Conservation (phyloP, 2,797 vertebrate species). For the Acestrorhynchus altus region DNA sequence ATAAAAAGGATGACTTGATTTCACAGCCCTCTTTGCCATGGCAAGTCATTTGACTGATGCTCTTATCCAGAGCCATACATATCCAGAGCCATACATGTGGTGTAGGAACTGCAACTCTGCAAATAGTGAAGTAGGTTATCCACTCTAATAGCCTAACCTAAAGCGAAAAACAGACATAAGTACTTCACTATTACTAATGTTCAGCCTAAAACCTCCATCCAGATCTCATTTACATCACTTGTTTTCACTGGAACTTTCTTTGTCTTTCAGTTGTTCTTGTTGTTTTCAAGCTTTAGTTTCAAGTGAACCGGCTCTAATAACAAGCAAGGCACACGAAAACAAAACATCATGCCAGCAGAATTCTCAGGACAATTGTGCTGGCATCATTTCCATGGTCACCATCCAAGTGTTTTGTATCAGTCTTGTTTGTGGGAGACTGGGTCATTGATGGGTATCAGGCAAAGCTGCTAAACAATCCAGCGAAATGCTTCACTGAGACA, state of each 20-base stretch:
- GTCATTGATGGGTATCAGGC: slow-evolving; percentile 35
- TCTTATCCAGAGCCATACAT: no score
- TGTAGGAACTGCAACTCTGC: no score
- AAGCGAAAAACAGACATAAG: no score
- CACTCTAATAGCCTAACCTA: no score
- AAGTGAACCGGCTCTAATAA: slow-evolving; percentile 21
- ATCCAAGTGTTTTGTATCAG: slow-evolving; percentile 50
- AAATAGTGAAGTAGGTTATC: no score
- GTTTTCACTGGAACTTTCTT: background rate
- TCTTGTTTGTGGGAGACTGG: slow-evolving; percentile 36
- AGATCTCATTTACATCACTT: background rate
- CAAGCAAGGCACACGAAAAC: slow-evolving; percentile 25
- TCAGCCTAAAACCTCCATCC: no score
- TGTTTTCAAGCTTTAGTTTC: slow-evolving; percentile 5
- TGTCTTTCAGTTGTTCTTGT: background rate
- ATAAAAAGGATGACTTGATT: no score
- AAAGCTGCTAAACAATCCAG: slow-evolving; percentile 3
- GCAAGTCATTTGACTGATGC: no score
- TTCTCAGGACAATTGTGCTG: slow-evolving; percentile 23
- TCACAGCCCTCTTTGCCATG: no score
- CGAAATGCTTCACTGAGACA: slow-evolving; percentile 17
- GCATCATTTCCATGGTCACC: slow-evolving; percentile 17
- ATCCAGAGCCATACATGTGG: no score
- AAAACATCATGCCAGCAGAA: slow-evolving; percentile 35
- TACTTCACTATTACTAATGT: no score